Percentiles rank a stretch among this genome's conserved stretches.
Evolutionary conservation across 2,888 invertebrate genomes (phyloP).

Genomic region (Rhyacophila evoluta): DNA sequence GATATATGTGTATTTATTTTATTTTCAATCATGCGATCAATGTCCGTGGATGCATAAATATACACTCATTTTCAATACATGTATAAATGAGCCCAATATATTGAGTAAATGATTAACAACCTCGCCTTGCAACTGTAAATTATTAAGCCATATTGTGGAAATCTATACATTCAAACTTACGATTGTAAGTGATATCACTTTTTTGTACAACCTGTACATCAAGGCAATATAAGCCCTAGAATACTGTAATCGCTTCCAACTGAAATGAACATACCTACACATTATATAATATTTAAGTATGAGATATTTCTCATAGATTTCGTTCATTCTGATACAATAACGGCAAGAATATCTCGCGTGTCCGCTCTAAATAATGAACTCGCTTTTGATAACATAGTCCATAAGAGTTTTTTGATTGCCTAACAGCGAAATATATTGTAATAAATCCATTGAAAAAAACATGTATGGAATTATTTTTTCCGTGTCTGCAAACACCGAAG

Average conservation of each 20-base stretch:
- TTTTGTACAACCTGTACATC: neutral
- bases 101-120: too few relatives aligned
- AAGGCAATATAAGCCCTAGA: neutral
- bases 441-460: neutral
- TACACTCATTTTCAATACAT: too few relatives aligned
- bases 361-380: neutral
- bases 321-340: conserved; percentile 3
- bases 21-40: too few relatives aligned
- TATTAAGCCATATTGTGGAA: too few relatives aligned
- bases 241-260: neutral
- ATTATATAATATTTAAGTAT: conserved; percentile 2
- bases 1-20: too few relatives aligned
- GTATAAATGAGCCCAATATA: too few relatives aligned
- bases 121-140: too few relatives aligned
- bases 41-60: too few relatives aligned
- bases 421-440: conserved; percentile 7
- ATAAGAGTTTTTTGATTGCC: conserved; percentile 23
- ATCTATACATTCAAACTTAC: too few relatives aligned
- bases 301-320: conserved; percentile 19
- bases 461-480: neutral
- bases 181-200: too few relatives aligned
- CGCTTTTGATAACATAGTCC: neutral
- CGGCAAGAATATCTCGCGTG: conserved; percentile 20
- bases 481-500: neutral
- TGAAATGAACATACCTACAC: neutral